Evolutionary conservation across 2,113 vertebrate species (phyloP), one percentile per base, ranked within the genome.

Genomic region (Henicopernis longicauda): DNA sequence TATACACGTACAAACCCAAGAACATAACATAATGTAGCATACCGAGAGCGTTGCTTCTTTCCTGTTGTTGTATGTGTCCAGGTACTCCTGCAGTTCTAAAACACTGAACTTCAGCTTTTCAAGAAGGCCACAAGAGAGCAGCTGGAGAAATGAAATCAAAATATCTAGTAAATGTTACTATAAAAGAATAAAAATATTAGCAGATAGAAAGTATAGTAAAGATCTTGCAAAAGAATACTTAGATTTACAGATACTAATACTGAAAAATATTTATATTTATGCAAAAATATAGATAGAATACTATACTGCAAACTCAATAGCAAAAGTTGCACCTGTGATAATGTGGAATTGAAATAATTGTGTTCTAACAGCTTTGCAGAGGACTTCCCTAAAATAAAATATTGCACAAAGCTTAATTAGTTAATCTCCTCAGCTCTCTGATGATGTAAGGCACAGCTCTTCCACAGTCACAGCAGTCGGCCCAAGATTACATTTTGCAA

Each of bases 21-120:
- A 67, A 88, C 16, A 95, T 36, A 85, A 81, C 18, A 63, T 31
- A 52, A 86, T 29, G 42, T 27, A 85, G 40, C 98, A 97, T 98
- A 99, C 99, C 71, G 98, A 99, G 89, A 99, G 98, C 3, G 99
- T 99, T 26, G 99, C 99, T 94, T 99, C 99, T 95, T 99, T 99
- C 85, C 98, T 99, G 93, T 98, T 99, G 98, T 99, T 99, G 97
- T 99, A 99, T 1, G 99, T 99, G 90, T 99, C 99, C 97, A 99
- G 94, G 96, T 99, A 99, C 97, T 99, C 99, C 96, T 99, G 99
- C 52, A 99, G 98, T 97, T 99, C 99, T 93, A 99, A 93, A 19
- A 99, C 99, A 95, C 99, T 99, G 98, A 99, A 99, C 97, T 99
- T 99, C 97, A 99, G 98, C 97, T 99, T 99, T 85, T 99, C 99